Conservation (phyloP, 2,113 vertebrate genomes). For the Coregonus clupeaformis region DNA sequence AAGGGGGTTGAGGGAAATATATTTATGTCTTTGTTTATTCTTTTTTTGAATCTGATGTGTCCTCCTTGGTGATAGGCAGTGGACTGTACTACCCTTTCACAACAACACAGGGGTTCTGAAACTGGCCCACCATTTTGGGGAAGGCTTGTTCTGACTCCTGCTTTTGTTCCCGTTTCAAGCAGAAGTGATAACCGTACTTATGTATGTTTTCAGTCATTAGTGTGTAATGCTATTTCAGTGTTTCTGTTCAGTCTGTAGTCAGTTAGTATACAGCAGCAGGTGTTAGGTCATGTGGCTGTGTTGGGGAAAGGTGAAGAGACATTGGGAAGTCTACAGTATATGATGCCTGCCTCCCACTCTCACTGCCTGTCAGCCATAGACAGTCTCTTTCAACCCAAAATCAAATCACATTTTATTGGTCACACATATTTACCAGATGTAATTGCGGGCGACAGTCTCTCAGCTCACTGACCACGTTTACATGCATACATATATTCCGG, state of each 20-base stretch:
- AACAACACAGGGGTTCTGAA: conserved; percentile 13
- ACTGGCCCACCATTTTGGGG: conserved; percentile 14
- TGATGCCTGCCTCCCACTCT: conserved; percentile 40
- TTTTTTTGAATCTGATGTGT: conserved; percentile 14
- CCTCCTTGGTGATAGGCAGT: no score
- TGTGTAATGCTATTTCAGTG: conserved; percentile 49
- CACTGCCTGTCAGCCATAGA: conserved; percentile 37
- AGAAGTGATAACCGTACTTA: conserved; percentile 42
- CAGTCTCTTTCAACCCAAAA: background rate
- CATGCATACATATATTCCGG: no score
- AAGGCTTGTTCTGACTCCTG: conserved; percentile 17
- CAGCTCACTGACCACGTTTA: no score
- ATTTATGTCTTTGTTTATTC: conserved; percentile 4
- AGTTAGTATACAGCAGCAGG: conserved; percentile 30
- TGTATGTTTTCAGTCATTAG: conserved; percentile 53
- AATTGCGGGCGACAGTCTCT: no score
- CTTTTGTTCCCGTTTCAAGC: conserved; percentile 38
- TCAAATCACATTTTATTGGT: no score
- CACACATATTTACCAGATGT: no score
- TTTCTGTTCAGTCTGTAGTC: conserved; percentile 48
- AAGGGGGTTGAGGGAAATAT: background rate
- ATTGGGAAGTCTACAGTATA: conserved; percentile 46
- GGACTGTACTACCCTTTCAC: no score
- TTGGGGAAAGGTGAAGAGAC: conserved; percentile 2
- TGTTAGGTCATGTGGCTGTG: background rate